Base-by-base conservation (phyloP, 53 echinoderm and acorn worm genomes). In the Stichopus horrens region DNA sequence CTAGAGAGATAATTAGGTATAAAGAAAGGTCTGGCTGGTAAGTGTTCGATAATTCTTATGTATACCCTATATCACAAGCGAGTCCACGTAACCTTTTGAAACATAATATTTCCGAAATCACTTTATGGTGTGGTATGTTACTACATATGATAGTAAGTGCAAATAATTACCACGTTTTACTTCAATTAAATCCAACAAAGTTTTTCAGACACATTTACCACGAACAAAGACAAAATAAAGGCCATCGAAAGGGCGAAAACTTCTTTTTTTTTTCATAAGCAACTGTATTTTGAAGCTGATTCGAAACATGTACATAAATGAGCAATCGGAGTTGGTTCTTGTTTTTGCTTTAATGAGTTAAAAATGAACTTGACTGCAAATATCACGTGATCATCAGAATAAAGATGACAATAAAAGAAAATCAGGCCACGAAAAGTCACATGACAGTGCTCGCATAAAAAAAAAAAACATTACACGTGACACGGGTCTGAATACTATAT, bases 271-370 rank as follows among this genome's bases (percentile, higher is more conserved):
- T 83, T 83, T 58, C 23, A 58, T 83, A 22, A 83, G 58, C 58
- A 83, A 59, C 83, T 83, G 54, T 83, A 57, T 59, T 57, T 83
- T 83, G 9, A 83, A 83, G 83, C 83, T n/a, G 53, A 58, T 55
- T 83, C 56, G 83, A 83, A 83, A 83, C 83, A 83, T 83, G 54
- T 83, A 83, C 83, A 83, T 22, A 59, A 83, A 83, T 23, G n/a
- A 83, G 83, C 83, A 13, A 59, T 57, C 23, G 8, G 6, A 59
- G 60, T n/a, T 58, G 60, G 55, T 20, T 19, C 7, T 59, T 59
- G 59, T 59, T 59, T 59, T 59, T 63, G 16, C 63, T 63, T 63
- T 63, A 37, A 37, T 37, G 63, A 63, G 63, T 63, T 63, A 16
- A 63, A 63, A 63, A 63, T 63, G 63, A 63, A 63, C 11, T 13